phyloP scores from a whole-genome alignment of 1,140 invertebrate genomes.

The Telenomus remus region DNA sequence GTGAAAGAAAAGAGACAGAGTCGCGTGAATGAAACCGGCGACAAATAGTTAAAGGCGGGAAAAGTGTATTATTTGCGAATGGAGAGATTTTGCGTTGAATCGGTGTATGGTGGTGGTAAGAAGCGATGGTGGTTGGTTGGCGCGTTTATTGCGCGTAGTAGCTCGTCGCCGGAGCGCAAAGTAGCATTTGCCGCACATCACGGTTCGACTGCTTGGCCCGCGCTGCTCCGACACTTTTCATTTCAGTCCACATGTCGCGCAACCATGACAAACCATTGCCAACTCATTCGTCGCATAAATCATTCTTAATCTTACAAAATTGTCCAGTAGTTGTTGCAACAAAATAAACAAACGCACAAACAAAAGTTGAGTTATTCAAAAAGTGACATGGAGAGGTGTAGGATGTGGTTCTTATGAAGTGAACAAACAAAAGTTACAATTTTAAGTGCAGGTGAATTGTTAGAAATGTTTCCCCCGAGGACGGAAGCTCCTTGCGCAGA shows the following conservation, averaged over 20 bases:
- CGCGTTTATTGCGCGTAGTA: conserved; percentile 46
- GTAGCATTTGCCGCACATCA: conserved; percentile 46
- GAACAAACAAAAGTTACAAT: no score
- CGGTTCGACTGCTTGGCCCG: conserved; percentile 25
- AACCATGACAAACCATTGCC: no score
- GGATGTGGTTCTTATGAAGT: no score
- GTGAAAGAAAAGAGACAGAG: no score
- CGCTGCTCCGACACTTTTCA: neutral
- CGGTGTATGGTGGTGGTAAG: conserved; percentile 46
- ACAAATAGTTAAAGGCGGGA: conserved; percentile 8
- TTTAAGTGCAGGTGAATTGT: conserved; percentile 60
- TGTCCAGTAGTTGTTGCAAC: no score
- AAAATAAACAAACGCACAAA: no score
- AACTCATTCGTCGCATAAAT: no score
- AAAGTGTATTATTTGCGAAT: conserved; percentile 23
- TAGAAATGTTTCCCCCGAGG: conserved; percentile 74
- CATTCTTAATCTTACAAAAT: no score
- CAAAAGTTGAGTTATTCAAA: no score
- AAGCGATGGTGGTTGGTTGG: conserved; percentile 52
- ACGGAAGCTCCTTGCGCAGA: conserved; percentile 72
- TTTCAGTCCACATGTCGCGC: no score
- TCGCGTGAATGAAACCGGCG: neutral
- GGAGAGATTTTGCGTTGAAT: conserved; percentile 33
- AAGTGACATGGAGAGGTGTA: no score
- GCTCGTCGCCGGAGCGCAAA: conserved; percentile 50